Percentiles rank a stretch among this genome's conserved stretches.
Conservation (phyloP, 2,797 vertebrate species). For the Trachops cirrhosus region DNA sequence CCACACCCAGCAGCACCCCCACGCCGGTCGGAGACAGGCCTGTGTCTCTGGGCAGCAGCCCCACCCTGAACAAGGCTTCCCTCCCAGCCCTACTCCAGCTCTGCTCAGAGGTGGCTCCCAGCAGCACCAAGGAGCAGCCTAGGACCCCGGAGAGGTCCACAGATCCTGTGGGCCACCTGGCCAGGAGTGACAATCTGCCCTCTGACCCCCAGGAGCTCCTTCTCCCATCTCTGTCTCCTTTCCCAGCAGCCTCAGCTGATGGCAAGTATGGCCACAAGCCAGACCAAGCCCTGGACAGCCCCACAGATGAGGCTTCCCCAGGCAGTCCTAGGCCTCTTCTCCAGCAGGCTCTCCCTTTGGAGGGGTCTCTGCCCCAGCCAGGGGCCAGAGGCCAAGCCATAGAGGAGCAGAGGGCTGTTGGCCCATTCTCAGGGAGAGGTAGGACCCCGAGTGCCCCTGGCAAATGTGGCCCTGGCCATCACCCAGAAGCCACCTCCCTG, state of each 20-base stretch:
- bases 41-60: conserved; percentile 73
- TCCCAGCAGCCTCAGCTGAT: conserved; percentile 44
- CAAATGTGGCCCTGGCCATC: accelerated
- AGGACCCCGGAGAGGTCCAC: conserved; percentile 85
- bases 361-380: conserved; percentile 30
- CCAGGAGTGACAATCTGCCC: conserved; percentile 78
- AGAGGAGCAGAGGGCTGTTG: conserved; percentile 50
- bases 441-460: accelerated
- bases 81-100: conserved; percentile 78
- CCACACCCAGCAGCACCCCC: conserved; percentile 75
- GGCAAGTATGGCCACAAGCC: not conserved
- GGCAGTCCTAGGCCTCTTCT: not conserved
- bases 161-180: conserved; percentile 81
- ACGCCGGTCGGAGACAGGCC: conserved; percentile 76
- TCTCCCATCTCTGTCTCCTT: conserved; percentile 76
- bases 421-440: conserved; percentile 47
- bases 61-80: conserved; percentile 73
- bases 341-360: conserved; percentile 6
- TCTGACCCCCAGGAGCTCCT: conserved; percentile 77
- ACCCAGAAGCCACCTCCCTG: conserved; percentile 2
- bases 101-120: conserved; percentile 72
- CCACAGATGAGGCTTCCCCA: not conserved
- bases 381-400: conserved; percentile 34
- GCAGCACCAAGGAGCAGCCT: conserved; percentile 70
- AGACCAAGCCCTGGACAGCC: conserved; percentile 3